These are phyloP conservation scores for Pluvialis apricaria DNA, from an alignment of 2,113 vertebrate species.

Conservation along the genomic window DNA sequence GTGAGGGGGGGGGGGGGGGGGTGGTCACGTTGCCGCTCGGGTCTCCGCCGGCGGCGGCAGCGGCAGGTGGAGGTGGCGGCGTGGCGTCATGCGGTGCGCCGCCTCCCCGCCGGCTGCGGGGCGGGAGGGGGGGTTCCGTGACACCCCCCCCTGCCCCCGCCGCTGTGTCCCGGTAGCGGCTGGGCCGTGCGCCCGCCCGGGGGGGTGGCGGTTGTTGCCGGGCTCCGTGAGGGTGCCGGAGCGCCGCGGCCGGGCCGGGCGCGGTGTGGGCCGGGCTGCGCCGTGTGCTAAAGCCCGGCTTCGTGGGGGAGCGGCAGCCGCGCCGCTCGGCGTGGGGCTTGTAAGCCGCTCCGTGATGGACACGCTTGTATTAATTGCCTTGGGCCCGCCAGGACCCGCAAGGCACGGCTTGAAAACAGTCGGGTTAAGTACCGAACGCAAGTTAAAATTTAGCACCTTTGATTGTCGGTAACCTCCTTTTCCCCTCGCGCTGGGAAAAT, in stretches of 20 bases:
- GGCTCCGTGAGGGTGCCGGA: neutral
- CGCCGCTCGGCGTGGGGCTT: neutral
- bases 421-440: rapidly evolving
- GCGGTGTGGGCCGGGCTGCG: neutral
- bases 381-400: rapidly evolving
- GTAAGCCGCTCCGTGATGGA: rapidly evolving
- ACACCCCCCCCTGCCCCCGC: too few relatives aligned
- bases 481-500: neutral
- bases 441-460: neutral
- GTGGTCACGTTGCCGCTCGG: neutral
- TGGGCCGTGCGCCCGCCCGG: neutral
- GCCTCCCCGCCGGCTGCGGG: neutral
- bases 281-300: neutral
- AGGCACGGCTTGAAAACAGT: rapidly evolving
- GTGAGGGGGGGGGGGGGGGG: too few relatives aligned
- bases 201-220: neutral
- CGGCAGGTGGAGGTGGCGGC: neutral
- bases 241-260: too few relatives aligned
- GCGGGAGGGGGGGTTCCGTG: neutral
- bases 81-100: neutral
- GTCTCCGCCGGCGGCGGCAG: neutral
- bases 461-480: neutral
- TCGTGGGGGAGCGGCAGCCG: neutral
- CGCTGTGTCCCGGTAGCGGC: neutral
- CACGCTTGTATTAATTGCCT: rapidly evolving